A percentile compares a stretch with the other conserved stretches of the same genome.
Conservation (phyloP, 2,113 vertebrate genomes). For the Brachirus orientalis region DNA sequence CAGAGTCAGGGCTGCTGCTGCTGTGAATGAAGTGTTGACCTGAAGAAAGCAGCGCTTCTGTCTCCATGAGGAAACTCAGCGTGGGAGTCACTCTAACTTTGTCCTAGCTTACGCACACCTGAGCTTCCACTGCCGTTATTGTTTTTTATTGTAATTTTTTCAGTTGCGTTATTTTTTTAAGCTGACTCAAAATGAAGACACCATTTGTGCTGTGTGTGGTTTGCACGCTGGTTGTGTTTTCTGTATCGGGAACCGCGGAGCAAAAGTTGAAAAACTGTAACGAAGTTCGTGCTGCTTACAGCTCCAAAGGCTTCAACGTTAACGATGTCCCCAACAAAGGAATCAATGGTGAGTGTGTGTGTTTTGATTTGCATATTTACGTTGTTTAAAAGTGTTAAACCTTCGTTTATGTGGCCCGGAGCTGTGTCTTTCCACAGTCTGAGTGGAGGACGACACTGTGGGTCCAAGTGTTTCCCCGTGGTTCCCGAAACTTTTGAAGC, state of each 20-base stretch:
- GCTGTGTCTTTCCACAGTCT: conserved; percentile 11
- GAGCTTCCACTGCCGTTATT: background rate
- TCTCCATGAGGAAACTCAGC: conserved; percentile 77
- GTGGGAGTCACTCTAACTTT: conserved; percentile 58
- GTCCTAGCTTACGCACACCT: conserved; percentile 50
- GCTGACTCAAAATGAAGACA: conserved; percentile 70
- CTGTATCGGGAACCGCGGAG: conserved; percentile 79
- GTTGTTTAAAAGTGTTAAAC: background rate
- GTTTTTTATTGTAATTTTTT: background rate
- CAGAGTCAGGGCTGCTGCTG: conserved; percentile 25
- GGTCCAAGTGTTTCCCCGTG: background rate
- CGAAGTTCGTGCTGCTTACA: conserved; percentile 88
- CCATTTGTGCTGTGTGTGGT: conserved; percentile 73
- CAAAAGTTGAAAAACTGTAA: conserved; percentile 89
- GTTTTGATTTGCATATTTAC: background rate
- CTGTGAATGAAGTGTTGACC: conserved; percentile 66
- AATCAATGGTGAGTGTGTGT: conserved; percentile 83
- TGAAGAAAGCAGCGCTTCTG: conserved; percentile 55
- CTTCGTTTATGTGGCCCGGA: background rate
- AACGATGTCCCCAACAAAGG: conserved; percentile 91
- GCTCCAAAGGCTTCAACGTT: conserved; percentile 90
- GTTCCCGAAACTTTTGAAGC: conserved; percentile 18
- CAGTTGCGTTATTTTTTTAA: background rate
- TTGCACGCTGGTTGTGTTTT: conserved; percentile 78
- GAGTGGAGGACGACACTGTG: background rate